phyloP scores from a whole-genome alignment of 2,113 vertebrate genomes.

The Herpetotheres cachinnans region DNA sequence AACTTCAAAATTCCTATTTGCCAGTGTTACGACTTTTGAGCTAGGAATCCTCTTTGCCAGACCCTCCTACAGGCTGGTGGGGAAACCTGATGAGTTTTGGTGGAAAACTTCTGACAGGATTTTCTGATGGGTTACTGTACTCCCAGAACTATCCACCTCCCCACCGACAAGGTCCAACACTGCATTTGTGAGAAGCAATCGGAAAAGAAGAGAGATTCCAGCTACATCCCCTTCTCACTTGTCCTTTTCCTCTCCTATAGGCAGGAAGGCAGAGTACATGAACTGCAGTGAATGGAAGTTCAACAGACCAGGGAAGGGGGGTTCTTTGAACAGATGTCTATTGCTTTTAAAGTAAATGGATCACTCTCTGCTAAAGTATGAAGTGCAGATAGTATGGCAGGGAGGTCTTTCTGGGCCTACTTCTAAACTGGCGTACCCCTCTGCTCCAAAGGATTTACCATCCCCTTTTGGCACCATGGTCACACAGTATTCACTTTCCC shows the following conservation, averaged over 20 bases:
- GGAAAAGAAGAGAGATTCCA: neutral
- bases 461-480: neutral
- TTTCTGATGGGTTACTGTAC: neutral
- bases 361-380: neutral
- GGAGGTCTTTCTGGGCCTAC: neutral
- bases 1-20: neutral
- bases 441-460: neutral
- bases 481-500: neutral
- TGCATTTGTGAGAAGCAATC: neutral
- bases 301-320: neutral
- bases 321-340: neutral
- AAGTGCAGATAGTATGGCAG: neutral
- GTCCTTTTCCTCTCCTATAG: neutral
- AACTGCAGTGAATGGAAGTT: neutral
- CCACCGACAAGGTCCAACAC: neutral
- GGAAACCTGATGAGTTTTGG: neutral
- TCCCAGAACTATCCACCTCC: neutral
- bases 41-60: neutral
- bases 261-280: neutral
- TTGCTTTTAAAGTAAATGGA: neutral
- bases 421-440: neutral
- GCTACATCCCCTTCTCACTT: neutral
- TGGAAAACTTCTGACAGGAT: neutral
- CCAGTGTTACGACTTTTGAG: neutral
- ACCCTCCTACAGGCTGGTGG: neutral